Percentiles rank a stretch among this genome's conserved stretches.
Evolutionary conservation across 2,888 invertebrate species (phyloP).

Genomic region (Yponomeuta cagnagella): DNA sequence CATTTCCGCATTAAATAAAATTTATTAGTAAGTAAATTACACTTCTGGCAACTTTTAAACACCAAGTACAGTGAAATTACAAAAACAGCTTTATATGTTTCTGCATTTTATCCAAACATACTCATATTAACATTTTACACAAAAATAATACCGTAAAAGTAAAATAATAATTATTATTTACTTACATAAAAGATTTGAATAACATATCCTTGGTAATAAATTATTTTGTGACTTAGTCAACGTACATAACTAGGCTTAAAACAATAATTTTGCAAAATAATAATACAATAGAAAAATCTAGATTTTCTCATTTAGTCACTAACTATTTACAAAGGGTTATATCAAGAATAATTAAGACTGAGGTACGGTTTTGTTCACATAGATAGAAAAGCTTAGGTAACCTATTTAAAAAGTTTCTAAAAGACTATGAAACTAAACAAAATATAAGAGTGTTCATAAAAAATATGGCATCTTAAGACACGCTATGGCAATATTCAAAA

Average conservation of each 20-base stretch:
- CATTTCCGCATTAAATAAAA: constrained; percentile 19
- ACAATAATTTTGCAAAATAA: constrained; percentile 25
- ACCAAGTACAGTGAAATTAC: constrained; percentile 24
- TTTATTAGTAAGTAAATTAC: constrained; percentile 66
- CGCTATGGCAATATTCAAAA: constrained; percentile 51
- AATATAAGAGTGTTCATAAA: constrained; percentile 31
- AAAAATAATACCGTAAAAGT: constrained; percentile 39
- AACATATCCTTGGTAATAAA: constrained; percentile 75
- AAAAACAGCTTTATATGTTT: constrained; percentile 38
- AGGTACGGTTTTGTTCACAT: constrained; percentile 48
- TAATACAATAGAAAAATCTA: constrained; percentile 13
- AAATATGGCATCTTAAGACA: constrained; percentile 67
- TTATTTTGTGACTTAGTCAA: constrained; percentile 75
- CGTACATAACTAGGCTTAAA: constrained; percentile 47
- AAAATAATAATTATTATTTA: constrained; percentile 8
- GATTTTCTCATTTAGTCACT: constrained; percentile 4
- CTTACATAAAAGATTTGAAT: constrained; percentile 52
- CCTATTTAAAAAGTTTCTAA: constrained; percentile 29
- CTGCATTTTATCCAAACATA: constrained; percentile 50
- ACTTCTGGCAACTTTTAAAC: constrained; percentile 55
- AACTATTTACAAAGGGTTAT: constrained; percentile 8
- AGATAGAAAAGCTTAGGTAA: constrained; percentile 49
- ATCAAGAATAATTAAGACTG: constrained; percentile 44
- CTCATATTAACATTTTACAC: constrained; percentile 56
- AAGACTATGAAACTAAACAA: constrained; percentile 34